Percentiles rank a stretch among this genome's conserved stretches.
phyloP scores from a whole-genome alignment of 2,113 vertebrate species.

The Bostrychus sinensis region DNA sequence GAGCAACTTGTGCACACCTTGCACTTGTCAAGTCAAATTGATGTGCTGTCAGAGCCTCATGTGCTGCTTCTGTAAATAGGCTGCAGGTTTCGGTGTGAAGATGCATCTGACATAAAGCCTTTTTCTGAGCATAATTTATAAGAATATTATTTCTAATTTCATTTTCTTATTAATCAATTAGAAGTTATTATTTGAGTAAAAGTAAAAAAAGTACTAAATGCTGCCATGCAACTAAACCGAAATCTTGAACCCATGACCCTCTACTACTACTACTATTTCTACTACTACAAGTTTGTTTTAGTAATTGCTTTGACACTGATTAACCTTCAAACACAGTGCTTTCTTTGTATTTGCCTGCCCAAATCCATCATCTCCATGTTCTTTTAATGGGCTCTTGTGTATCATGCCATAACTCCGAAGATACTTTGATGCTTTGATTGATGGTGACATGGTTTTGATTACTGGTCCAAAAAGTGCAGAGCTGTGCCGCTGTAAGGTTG shows the following conservation, averaged over 20 bases:
- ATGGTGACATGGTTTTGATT: constrained; percentile 10
- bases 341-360: background rate
- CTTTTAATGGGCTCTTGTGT: background rate
- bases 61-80: constrained; percentile 9
- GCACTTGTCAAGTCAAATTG: constrained; percentile 37
- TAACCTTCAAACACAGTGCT: constrained; percentile 13
- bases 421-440: constrained; percentile 2
- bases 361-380: background rate
- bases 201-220: too few relatives aligned
- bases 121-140: too few relatives aligned
- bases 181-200: too few relatives aligned
- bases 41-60: constrained; percentile 27
- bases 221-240: too few relatives aligned
- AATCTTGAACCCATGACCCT: too few relatives aligned
- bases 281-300: constrained; percentile 35
- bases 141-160: too few relatives aligned
- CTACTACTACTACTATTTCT: too few relatives aligned
- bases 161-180: too few relatives aligned
- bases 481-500: constrained; percentile 35
- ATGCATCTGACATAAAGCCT: background rate
- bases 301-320: constrained; percentile 47
- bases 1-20: background rate
- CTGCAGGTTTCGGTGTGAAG: constrained; percentile 3
- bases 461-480: constrained; percentile 17
- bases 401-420: constrained; percentile 21